Evolutionary conservation across 2,113 vertebrate species (phyloP).

Genomic region (Sceloporus tristichus): DNA sequence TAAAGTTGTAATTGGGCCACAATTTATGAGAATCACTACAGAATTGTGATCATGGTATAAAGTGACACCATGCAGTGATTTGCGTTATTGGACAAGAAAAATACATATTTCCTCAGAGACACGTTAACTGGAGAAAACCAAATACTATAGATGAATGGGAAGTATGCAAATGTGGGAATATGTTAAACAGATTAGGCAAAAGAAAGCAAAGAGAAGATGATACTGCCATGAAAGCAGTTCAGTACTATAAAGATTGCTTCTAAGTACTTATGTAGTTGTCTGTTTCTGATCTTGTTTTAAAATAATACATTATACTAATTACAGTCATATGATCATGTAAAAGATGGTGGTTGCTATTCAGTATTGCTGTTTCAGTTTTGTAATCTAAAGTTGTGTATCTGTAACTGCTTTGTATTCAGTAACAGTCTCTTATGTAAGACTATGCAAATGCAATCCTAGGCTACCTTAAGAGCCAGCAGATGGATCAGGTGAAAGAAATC

Average conservation of each 20-base stretch:
- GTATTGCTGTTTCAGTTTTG: no score
- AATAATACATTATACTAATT: background rate
- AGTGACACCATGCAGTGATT: background rate
- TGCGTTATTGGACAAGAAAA: slow-evolving; percentile 7
- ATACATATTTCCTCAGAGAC: background rate
- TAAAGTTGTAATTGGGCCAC: slow-evolving; percentile 25
- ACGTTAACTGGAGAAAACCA: background rate
- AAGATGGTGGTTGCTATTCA: background rate
- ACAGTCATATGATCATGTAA: background rate
- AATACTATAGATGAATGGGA: background rate
- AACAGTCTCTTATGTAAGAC: no score
- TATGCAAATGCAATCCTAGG: no score
- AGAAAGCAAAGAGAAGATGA: background rate
- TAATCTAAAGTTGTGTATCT: no score
- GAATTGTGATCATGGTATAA: slow-evolving; percentile 13
- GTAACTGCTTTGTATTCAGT: no score
- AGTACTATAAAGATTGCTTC: background rate
- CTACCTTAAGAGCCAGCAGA: no score
- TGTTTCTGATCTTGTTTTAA: background rate
- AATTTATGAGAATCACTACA: slow-evolving; percentile 31
- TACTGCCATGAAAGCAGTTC: background rate
- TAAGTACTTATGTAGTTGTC: background rate
- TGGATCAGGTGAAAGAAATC: no score
- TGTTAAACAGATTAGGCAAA: background rate
- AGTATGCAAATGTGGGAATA: background rate